A percentile compares a stretch with the other conserved stretches of the same genome.
Conservation (phyloP, 2,888 invertebrate species). For the Scaptomyza tumidula region DNA sequence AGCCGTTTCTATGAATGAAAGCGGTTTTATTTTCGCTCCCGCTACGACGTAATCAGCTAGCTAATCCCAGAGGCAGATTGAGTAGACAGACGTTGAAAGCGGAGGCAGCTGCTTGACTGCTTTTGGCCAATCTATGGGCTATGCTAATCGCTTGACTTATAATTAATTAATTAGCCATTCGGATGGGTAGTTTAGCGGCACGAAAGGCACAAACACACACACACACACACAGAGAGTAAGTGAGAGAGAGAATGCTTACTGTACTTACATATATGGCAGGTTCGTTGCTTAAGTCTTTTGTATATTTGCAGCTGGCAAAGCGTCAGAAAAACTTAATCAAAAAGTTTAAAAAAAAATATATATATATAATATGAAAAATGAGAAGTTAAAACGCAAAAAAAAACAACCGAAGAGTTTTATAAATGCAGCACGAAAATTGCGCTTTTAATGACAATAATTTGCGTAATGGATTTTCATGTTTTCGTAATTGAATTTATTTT, state of each 20-base stretch:
- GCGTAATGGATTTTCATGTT: conserved; percentile 84
- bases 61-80: conserved; percentile 45
- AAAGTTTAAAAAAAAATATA: conserved; percentile 27
- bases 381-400: not conserved
- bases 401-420: conserved; percentile 38
- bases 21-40: conserved; percentile 45
- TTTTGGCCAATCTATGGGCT: conserved; percentile 49
- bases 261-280: conserved; percentile 38
- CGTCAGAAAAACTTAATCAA: conserved; percentile 75
- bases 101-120: conserved; percentile 51
- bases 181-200: conserved; percentile 26
- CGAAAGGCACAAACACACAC: not conserved
- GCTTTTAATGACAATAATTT: conserved; percentile 83
- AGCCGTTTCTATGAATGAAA: conserved; percentile 72
- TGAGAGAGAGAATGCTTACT: not conserved
- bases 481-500: conserved; percentile 85
- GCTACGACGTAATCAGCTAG: conserved; percentile 54
- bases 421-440: conserved; percentile 75
- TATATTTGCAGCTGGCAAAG: conserved; percentile 39
- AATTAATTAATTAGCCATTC: conserved; percentile 72
- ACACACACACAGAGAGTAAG: not conserved
- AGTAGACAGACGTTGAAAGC: conserved; percentile 47
- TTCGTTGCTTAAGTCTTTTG: conserved; percentile 64
- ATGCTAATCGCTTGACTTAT: conserved; percentile 74
- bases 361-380: conserved; percentile 5